Evolutionary conservation across 2,113 vertebrate species (phyloP).

Genomic region (Megalops atlanticus): DNA sequence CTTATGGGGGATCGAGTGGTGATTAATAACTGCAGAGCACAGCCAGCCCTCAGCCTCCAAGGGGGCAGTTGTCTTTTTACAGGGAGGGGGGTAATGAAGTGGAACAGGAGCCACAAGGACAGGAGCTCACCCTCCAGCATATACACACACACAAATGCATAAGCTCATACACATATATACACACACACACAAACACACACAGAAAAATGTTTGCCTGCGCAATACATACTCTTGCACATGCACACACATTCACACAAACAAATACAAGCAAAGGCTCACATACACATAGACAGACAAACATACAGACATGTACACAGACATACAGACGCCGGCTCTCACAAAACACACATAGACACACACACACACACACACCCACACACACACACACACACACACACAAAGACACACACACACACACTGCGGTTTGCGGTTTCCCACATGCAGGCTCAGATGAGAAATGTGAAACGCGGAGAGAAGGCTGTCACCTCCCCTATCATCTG

Average conservation of each 20-base stretch:
- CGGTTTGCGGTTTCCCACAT: no score
- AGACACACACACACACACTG: no score
- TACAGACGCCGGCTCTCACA: constrained; percentile 57
- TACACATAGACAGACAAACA: not conserved
- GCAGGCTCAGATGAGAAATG: no score
- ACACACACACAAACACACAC: constrained; percentile 41
- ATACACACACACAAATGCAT: no score
- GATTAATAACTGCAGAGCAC: constrained; percentile 71
- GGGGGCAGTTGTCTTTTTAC: constrained; percentile 69
- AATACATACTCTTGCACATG: no score
- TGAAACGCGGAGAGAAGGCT: constrained; percentile 56
- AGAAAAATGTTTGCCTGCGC: no score
- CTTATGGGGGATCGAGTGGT: constrained; percentile 55
- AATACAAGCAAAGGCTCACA: no score
- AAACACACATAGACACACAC: constrained; percentile 22
- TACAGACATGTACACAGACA: no score
- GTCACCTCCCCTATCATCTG: constrained; percentile 69
- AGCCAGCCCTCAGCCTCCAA: constrained; percentile 36
- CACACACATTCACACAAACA: no score
- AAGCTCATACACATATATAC: no score
- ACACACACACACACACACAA: constrained; percentile 8
- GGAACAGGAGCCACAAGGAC: constrained; percentile 63
- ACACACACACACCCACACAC: constrained; percentile 20
- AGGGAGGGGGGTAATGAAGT: constrained; percentile 74
- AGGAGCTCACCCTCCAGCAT: constrained; percentile 58